These are phyloP conservation scores for Oreonectes daqikongensis DNA, from an alignment of 2,797 vertebrate species.

Conservation along the genomic window DNA sequence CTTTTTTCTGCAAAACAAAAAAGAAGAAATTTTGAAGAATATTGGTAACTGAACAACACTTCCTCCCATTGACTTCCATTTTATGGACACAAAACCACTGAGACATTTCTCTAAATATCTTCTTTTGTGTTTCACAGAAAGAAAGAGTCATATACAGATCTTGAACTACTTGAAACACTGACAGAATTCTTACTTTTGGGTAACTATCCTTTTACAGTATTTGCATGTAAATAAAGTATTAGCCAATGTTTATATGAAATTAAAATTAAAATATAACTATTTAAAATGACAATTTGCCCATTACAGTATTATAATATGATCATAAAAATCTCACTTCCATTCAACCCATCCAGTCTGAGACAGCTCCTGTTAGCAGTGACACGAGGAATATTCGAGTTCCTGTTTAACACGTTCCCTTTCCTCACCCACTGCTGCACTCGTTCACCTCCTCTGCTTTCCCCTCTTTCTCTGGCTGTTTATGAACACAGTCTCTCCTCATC, in stretches of 20 bases:
- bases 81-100: no score
- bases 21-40: no score
- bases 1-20: no score
- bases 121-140: no score
- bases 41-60: no score
- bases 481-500: constrained; percentile 56
- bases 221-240: neutral
- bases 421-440: constrained; percentile 66
- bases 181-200: no score
- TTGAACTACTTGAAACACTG: no score
- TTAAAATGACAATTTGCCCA: neutral
- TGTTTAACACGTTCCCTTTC: constrained; percentile 65
- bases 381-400: constrained; percentile 58
- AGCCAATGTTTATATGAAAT: neutral
- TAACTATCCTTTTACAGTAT: no score
- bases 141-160: no score
- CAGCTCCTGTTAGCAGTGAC: constrained; percentile 45
- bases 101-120: no score
- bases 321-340: constrained; percentile 9
- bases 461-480: constrained; percentile 35
- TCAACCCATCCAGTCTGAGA: constrained; percentile 34
- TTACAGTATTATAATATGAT: constrained; percentile 17
- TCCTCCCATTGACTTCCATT: no score
- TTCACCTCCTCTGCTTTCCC: constrained; percentile 57
- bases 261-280: neutral